Conservation (phyloP, 2,797 vertebrate genomes). For the Rhincodon typus region DNA sequence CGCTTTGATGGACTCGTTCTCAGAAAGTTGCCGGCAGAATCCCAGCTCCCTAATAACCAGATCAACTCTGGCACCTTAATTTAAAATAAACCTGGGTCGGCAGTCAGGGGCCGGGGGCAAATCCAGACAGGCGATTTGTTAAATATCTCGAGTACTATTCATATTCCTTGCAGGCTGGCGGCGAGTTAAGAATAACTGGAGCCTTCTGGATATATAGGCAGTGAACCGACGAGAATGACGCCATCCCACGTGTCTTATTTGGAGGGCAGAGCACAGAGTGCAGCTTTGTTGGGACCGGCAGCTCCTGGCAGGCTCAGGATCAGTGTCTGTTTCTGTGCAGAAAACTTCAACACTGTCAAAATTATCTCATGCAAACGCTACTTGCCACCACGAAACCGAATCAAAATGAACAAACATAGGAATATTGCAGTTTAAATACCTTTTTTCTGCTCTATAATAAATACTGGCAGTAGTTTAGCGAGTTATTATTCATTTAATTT, state of each 20-base stretch:
- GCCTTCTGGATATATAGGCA: conserved; percentile 16
- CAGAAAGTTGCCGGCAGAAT: neutral
- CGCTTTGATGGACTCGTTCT: too few relatives aligned
- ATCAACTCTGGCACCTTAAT: neutral
- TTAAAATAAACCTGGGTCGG: neutral
- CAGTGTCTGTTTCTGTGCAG: neutral
- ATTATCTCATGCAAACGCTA: conserved; percentile 1
- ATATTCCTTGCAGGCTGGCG: conserved; percentile 20
- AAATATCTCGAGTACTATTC: conserved; percentile 33
- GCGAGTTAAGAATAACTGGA: conserved; percentile 34
- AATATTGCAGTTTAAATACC: neutral
- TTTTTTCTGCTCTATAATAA: neutral
- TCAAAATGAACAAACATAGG: neutral
- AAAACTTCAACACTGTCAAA: neutral
- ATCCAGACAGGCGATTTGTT: conserved; percentile 33
- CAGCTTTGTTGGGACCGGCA: neutral
- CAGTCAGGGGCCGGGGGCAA: neutral
- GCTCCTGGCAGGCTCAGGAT: neutral
- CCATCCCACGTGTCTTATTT: neutral
- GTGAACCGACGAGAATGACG: neutral
- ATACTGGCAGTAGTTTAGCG: neutral
- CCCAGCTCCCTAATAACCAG: neutral
- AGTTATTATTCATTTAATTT: neutral
- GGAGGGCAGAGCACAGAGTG: neutral
- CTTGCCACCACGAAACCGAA: neutral